Conservation (phyloP, 2,797 vertebrate genomes). For the Okamejei kenojei region DNA sequence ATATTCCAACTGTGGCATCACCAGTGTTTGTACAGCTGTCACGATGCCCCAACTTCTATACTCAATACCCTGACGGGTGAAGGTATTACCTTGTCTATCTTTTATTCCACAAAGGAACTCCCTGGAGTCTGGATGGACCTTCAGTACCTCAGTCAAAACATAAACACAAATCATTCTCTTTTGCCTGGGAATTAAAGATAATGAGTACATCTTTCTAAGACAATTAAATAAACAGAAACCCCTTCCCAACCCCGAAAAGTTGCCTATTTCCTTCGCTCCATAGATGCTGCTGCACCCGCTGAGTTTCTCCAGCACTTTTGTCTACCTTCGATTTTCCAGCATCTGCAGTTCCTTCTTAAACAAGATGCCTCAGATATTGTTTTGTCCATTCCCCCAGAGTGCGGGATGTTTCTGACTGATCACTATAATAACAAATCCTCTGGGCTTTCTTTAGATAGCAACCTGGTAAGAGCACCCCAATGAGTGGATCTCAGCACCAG, state of each 20-base stretch:
- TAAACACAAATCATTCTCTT: neutral
- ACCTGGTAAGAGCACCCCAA: neutral
- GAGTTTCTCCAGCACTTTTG: no score
- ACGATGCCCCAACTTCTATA: no score
- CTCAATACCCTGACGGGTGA: no score
- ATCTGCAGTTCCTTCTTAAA: no score
- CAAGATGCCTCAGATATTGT: neutral
- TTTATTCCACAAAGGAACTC: neutral
- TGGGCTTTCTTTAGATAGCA: neutral
- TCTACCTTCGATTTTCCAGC: neutral
- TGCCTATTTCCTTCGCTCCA: no score
- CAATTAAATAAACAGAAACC: neutral
- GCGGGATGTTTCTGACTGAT: neutral
- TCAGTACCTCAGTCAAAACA: neutral
- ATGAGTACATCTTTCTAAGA: neutral
- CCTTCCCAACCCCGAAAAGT: neutral
- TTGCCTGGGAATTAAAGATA: neutral
- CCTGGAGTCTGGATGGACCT: neutral
- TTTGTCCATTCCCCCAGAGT: neutral
- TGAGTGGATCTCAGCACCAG: neutral
- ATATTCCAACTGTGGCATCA: no score
- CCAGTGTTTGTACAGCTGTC: no score
- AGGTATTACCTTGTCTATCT: no score
- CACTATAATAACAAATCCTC: neutral
- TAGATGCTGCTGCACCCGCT: no score